Conservation (phyloP, 2,113 vertebrate genomes). For the Pseudopodoces humilis region DNA sequence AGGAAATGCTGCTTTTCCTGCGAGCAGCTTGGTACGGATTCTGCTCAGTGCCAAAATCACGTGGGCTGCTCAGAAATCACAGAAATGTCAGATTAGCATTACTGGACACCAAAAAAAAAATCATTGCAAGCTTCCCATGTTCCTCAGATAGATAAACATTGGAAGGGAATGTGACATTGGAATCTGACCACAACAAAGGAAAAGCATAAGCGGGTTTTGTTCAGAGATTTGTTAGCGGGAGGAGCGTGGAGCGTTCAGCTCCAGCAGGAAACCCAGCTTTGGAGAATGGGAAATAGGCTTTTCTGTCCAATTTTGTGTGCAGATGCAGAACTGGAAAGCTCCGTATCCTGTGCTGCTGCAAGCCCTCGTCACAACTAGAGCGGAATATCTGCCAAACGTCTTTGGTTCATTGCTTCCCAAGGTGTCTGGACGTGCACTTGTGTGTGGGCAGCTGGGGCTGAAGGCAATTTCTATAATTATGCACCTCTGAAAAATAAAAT, state of each 20-base stretch:
- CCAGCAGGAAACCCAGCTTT: constrained; percentile 18
- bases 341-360: not conserved
- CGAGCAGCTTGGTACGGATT: not conserved
- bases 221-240: not conserved
- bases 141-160: not conserved
- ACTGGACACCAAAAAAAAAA: not conserved
- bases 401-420: not conserved
- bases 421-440: not conserved
- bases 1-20: not conserved
- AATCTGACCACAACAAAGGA: not conserved
- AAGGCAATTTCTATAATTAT: not conserved
- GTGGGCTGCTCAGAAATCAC: not conserved
- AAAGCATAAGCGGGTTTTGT: not conserved
- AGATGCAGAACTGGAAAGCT: constrained; percentile 16
- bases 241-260: rapidly evolving
- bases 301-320: not conserved
- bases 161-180: not conserved
- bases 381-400: not conserved
- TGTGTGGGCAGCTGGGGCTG: not conserved
- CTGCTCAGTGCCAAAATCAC: not conserved
- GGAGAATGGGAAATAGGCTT: not conserved
- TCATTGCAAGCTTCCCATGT: not conserved
- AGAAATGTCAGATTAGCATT: not conserved
- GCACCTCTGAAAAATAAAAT: constrained; percentile 9
- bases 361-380: not conserved